Evolutionary conservation across 2,797 vertebrate genomes (phyloP).

Genomic region (Anableps anableps): DNA sequence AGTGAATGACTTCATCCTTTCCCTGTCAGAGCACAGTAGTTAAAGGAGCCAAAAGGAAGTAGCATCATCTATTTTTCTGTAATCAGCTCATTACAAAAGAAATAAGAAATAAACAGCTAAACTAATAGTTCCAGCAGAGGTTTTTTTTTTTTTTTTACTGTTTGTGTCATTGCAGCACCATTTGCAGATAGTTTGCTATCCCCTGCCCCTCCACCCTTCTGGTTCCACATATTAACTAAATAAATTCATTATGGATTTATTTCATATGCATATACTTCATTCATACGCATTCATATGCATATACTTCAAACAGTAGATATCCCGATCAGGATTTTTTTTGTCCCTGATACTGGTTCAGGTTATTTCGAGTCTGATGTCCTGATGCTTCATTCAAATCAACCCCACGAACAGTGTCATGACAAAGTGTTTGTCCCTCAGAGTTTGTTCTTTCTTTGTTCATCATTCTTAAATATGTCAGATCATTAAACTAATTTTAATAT

Average conservation of each 20-base stretch:
- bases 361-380: background rate
- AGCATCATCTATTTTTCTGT: constrained; percentile 43
- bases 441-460: background rate
- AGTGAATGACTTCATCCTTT: constrained; percentile 48
- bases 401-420: background rate
- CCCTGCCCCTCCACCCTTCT: background rate
- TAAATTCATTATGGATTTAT: background rate
- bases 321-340: background rate
- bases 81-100: constrained; percentile 5
- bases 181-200: background rate
- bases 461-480: background rate
- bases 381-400: background rate
- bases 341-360: background rate
- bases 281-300: background rate
- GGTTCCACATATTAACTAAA: constrained; percentile 1
- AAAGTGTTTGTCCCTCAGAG: background rate
- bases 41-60: constrained; percentile 45
- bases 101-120: background rate
- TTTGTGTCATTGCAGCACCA: background rate
- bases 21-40: constrained; percentile 33
- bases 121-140: background rate
- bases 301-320: background rate
- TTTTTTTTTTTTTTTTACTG: background rate
- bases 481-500: background rate
- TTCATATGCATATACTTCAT: background rate